Conservation (phyloP, 1,140 invertebrate species). For the Pollicipes pollicipes region DNA sequence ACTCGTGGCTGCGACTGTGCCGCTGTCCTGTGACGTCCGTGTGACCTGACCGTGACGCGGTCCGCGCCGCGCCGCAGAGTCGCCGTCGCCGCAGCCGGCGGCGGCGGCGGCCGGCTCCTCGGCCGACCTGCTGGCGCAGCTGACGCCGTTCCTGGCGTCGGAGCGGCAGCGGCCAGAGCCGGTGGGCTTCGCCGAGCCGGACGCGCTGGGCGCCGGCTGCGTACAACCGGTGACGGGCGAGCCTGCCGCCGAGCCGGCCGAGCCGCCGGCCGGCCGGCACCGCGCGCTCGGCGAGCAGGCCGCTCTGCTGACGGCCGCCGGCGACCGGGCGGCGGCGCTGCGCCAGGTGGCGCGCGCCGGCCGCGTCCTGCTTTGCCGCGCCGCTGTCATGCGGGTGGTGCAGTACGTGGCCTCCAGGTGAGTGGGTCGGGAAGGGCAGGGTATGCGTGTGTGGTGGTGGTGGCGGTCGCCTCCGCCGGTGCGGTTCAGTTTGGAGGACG, state of each 20-base stretch:
- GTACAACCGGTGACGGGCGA: no score
- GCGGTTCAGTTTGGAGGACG: no score
- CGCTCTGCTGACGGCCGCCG: conserved; percentile 25
- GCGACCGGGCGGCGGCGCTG: conserved; percentile 33
- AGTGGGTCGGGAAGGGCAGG: conserved; percentile 20
- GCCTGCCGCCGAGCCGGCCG: no score
- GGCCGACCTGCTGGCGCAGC: background rate
- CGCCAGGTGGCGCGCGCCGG: conserved; percentile 32
- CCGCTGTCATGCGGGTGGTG: conserved; percentile 36
- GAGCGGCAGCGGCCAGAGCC: no score
- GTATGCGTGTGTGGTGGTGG: no score
- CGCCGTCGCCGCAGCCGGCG: background rate
- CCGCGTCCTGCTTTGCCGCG: conserved; percentile 36
- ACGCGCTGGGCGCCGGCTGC: no score
- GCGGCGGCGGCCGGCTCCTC: background rate
- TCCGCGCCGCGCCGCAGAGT: background rate
- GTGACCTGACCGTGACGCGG: no score
- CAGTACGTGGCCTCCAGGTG: conserved; percentile 36
- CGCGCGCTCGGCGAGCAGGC: conserved; percentile 34
- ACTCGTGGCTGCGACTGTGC: no score
- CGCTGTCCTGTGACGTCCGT: no score
- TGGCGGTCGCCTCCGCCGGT: no score
- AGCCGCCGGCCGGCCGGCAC: conserved; percentile 5
- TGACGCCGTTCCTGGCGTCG: no score
- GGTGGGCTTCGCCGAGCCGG: no score